Percentiles rank a stretch among this genome's conserved stretches.
These are phyloP conservation scores for Hepsetus odoe DNA, from an alignment of 2,113 vertebrate genomes.

Conservation along the genomic window DNA sequence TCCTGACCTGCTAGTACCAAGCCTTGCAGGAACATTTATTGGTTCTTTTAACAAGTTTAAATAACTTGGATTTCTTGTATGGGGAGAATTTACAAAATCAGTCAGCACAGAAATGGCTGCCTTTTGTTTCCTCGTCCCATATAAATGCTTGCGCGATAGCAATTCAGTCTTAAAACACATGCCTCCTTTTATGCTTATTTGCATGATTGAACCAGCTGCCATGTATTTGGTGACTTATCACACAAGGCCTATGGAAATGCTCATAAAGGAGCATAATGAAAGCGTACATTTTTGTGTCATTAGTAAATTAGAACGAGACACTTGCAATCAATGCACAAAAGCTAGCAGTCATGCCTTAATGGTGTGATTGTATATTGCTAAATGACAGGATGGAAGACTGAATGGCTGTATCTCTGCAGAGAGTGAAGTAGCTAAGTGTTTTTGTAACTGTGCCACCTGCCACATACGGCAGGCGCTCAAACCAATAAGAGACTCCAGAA, in stretches of 20 bases:
- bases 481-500: constrained; percentile 7
- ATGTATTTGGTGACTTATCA: constrained; percentile 26
- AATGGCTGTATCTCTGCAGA: neutral
- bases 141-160: neutral
- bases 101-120: neutral
- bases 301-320: constrained; percentile 44
- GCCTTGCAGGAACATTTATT: neutral
- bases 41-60: neutral
- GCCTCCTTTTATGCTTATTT: constrained; percentile 7
- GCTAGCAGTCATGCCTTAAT: constrained; percentile 16
- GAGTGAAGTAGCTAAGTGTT: neutral
- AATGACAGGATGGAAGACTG: constrained; percentile 39
- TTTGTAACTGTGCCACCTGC: constrained; percentile 36
- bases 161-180: constrained; percentile 16
- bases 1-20: neutral
- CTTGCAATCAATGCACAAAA: constrained; percentile 38
- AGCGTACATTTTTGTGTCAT: constrained; percentile 43
- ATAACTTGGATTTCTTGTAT: neutral
- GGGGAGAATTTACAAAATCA: neutral
- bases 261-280: constrained; percentile 43
- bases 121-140: neutral
- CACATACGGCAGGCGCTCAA: constrained; percentile 23
- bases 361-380: constrained; percentile 17
- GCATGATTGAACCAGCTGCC: constrained; percentile 36
- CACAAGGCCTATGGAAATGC: constrained; percentile 15